These are phyloP conservation scores for Cephalopholis sonnerati DNA, from an alignment of 2,113 vertebrate genomes.

Conservation along the genomic window DNA sequence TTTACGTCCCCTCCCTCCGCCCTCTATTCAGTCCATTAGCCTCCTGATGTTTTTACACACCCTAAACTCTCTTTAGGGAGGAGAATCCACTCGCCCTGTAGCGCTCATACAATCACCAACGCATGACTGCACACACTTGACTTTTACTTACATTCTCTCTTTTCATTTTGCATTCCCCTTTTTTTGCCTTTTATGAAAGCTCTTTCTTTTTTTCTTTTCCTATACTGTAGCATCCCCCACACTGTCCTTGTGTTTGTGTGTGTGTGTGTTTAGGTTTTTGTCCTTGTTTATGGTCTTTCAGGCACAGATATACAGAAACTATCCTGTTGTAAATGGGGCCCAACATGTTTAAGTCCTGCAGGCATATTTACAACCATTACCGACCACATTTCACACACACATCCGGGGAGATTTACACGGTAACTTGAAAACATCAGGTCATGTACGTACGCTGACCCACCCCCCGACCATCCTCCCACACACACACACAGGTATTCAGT, in stretches of 20 bases:
- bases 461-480: background rate
- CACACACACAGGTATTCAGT: background rate
- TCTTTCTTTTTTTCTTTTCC: slow-evolving; percentile 5
- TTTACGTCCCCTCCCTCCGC: slow-evolving; percentile 20
- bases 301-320: slow-evolving; percentile 3
- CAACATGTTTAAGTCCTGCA: slow-evolving; percentile 71
- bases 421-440: slow-evolving; percentile 51
- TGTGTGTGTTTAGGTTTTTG: background rate
- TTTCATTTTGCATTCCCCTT: slow-evolving; percentile 19
- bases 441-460: slow-evolving; percentile 36
- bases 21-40: slow-evolving; percentile 66
- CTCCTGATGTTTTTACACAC: slow-evolving; percentile 72
- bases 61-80: slow-evolving; percentile 53
- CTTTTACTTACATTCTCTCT: slow-evolving; percentile 40
- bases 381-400: slow-evolving; percentile 59
- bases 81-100: slow-evolving; percentile 22
- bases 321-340: slow-evolving; percentile 39
- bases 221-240: slow-evolving; percentile 12
- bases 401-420: slow-evolving; percentile 46
- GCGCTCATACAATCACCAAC: slow-evolving; percentile 21
- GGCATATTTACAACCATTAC: slow-evolving; percentile 78
- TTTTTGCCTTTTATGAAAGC: background rate
- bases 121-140: slow-evolving; percentile 55
- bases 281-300: slow-evolving; percentile 45
- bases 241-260: background rate